Evolutionary conservation across 2,113 vertebrate species (phyloP), one percentile per base, ranked within the genome.

Genomic region (Pedionomus torquatus): DNA sequence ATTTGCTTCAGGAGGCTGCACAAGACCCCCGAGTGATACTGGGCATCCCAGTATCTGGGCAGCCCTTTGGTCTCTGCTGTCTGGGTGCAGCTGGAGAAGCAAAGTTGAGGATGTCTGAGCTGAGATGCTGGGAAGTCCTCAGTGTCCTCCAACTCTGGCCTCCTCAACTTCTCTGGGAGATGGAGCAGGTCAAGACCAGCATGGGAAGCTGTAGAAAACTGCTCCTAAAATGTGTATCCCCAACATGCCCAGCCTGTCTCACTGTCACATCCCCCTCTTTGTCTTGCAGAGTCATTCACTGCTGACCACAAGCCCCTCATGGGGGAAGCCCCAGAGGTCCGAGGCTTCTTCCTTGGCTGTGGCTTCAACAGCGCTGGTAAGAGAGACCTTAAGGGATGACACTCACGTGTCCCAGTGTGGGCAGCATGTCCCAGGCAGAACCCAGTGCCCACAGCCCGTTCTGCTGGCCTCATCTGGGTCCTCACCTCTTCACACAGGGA

Each of bases 341-440:
- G 99, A 49, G 99, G 99, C 1, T 99, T 99, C 97, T 99, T 99
- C 97, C 97, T 99, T 11, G 99, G 99, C 89, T 99, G 99, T 2
- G 99, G 99, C 83, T 99, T 99, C 98, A 99, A 99, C 98, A 99
- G 99, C 2, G 99, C 99, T 1, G 99, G 99, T 99, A 97, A 97
- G 98, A 49, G 15, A 18, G 35, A 46, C 23, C n/a, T 12, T 8
- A 5, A 13, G 25, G 69, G 85, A 2, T 44, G 61, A 3, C 9
- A 5, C 46, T n/a, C 2, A 3, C 16, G 28, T 41, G 24, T 13
- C 19, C 37, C 31, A 8, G 3, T 0, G 11, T 0, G 1, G n/a
- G 11, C 19, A 39, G 23, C 9, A 0, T 6, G 35, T 25, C 33
- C 51, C 1, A 0, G 43, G 71, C 3, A 7, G 15, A 14, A 28